Percentiles rank a stretch among this genome's conserved stretches.
Evolutionary conservation across 1,140 invertebrate species (phyloP).

Genomic region (Diploscapter pachys): DNA sequence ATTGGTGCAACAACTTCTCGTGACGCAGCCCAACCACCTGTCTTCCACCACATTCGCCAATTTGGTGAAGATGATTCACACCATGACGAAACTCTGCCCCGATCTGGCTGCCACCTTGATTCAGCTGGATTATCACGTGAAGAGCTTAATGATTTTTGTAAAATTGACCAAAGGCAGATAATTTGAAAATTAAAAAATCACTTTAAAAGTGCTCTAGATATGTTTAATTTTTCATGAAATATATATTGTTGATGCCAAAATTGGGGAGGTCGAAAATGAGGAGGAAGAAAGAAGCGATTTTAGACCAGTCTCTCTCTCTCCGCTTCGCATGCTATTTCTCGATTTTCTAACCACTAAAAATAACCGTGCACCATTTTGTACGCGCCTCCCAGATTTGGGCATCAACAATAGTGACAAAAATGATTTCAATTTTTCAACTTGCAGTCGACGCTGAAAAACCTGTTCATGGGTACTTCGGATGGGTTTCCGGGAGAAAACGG

Average conservation of each 20-base stretch:
- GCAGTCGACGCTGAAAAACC: slow-evolving; percentile 43
- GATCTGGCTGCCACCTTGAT: slow-evolving; percentile 52
- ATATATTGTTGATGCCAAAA: too few species aligned
- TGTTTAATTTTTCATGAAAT: too few species aligned
- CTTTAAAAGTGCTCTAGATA: too few species aligned
- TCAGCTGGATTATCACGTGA: slow-evolving; percentile 34
- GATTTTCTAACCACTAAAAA: too few species aligned
- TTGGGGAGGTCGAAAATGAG: too few species aligned
- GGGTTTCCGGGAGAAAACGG: slow-evolving; percentile 7
- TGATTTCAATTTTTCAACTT: neutral
- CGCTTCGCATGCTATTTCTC: too few species aligned
- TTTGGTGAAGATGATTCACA: slow-evolving; percentile 50
- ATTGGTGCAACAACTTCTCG: slow-evolving; percentile 32
- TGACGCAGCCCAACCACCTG: slow-evolving; percentile 44
- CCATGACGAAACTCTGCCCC: slow-evolving; percentile 44
- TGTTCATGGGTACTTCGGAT: slow-evolving; percentile 48
- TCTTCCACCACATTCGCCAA: slow-evolving; percentile 49
- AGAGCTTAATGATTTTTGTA: neutral
- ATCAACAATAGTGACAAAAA: neutral
- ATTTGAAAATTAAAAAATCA: slow-evolving; percentile 4
- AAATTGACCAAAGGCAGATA: neutral
- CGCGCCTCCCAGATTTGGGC: too few species aligned
- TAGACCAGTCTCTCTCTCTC: too few species aligned
- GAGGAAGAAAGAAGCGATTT: too few species aligned
- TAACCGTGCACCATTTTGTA: too few species aligned